Base-by-base conservation (phyloP, 1,140 invertebrate species). In the Eriocheir sinensis region DNA sequence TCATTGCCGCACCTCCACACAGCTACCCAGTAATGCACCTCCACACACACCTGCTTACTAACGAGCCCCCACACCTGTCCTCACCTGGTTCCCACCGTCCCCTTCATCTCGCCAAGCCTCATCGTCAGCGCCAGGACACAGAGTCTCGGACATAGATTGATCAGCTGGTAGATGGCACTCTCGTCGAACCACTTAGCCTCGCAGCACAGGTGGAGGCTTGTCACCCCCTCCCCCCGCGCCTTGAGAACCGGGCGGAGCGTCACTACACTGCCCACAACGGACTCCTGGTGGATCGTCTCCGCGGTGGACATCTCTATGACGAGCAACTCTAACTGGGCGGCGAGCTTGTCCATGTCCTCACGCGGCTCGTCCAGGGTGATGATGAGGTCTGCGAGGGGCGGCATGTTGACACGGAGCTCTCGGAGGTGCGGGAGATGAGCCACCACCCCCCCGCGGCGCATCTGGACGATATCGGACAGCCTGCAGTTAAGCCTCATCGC, bases 61-160 rank as follows among this genome's bases (percentile, higher is more conserved):
- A 21, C 0, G 2, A 12, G 27, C n/a, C 32, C 44, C 34, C 27
- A 30, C n/a, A n/a, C 12, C 12, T 21, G 17, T n/a, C 79, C 60
- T 79, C 60, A 79, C 53, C 40, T 79, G 83, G 17, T 17, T 88
- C 72, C 40, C 36, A 38, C 30, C n/a, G 81, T 30, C 27, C 32
- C 92, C 15, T 94, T 80, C 32, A n/a, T 86, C 27, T 92, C 44
- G 4, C 40, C 40, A 30, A 91, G 41, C 30, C 21, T 34, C 53
- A 94, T 32, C 9, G 89, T 91, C 9, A 94, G 34, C 34, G 79
- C 94, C 34, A 94, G 90, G n/a, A 44, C 60, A 72, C 85, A 79
- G 15, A 94, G 81, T n/a, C 90, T 72, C 38, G 94, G 94, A 38
- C 94, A 94, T 41, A 94, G 80, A 41, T 94, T 94, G 8, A 94